Evolutionary conservation across 2,113 vertebrate species (phyloP), one percentile per base, ranked within the genome.

Genomic region (Catharus bicknelli): DNA sequence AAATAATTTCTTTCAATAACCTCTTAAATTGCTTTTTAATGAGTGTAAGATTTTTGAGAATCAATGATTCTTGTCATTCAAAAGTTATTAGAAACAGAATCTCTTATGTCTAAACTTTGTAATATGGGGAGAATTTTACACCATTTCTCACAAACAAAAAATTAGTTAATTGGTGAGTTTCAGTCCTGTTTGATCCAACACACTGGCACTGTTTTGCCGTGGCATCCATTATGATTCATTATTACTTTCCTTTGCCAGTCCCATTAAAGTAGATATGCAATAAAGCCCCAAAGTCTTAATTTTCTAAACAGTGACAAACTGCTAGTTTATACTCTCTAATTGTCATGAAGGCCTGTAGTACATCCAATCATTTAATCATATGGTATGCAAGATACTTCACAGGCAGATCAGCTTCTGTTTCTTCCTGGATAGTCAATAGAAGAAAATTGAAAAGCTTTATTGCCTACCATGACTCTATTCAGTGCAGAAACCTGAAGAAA

Each of bases 1-100:
- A 86, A 94, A 45, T 59, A 84, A 72, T 21, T 67, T 66, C 47
- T 34, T 92, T 86, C 72, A 90, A 61, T 92, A 93, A 86, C 4
- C 10, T 90, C 40, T 30, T 86, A 45, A 63, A 68, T 64, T 38
- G 29, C 45, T 64, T 94, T 91, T 87, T 74, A 84, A 82, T 70
- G 29, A 89, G 21, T 75, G 14, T 59, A 76, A 72, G 50, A 21
- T 83, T 76, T 85, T 54, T 6, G 55, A 45, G 48, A 87, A 16
- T 69, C 22, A 40, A 48, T 16, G 64, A 43, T 67, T 83, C 72
- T 74, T 89, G 38, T n/a, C 13, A 2, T 72, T 94, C 16, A 62
- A 38, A 88, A 72, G 47, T 74, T 10, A 2, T 73, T 61, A 69
- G 50, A 92, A 90, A 47, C 26, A 47, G 23, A 86, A 80, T 27